Conservation (phyloP, 2,888 invertebrate genomes). For the Andrena haemorrhoa region DNA sequence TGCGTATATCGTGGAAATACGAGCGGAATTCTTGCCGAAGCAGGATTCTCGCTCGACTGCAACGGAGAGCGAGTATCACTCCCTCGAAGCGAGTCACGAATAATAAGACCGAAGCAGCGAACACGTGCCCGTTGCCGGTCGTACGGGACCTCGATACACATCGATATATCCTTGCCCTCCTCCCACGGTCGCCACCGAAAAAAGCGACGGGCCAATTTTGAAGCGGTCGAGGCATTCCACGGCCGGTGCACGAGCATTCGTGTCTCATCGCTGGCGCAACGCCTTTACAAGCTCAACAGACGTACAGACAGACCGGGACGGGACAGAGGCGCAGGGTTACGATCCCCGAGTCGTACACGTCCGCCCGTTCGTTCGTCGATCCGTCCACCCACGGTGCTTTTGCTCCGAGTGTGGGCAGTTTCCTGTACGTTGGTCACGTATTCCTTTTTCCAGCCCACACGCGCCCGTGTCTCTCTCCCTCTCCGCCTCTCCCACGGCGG, state of each 20-base stretch:
- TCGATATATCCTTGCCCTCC: slow-evolving; percentile 1
- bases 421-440: slow-evolving; percentile 79
- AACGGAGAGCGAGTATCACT: no score
- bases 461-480: slow-evolving; percentile 53
- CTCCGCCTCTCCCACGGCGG: slow-evolving; percentile 36
- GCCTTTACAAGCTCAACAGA: slow-evolving; percentile 15
- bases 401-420: slow-evolving; percentile 76
- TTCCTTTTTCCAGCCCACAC: slow-evolving; percentile 73
- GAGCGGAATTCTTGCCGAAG: no score
- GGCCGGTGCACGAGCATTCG: slow-evolving; percentile 37
- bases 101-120: neutral
- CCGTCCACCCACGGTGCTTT: slow-evolving; percentile 73
- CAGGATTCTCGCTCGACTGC: no score
- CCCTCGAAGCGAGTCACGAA: no score
- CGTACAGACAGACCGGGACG: neutral
- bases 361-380: slow-evolving; percentile 66
- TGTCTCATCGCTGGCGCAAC: slow-evolving; percentile 43
- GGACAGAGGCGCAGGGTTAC: slow-evolving; percentile 45
- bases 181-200: slow-evolving; percentile 10
- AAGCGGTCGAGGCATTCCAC: slow-evolving; percentile 1
- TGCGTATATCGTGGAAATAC: no score
- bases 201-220: slow-evolving; percentile 18
- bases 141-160: slow-evolving; percentile 34
- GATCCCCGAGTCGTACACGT: slow-evolving; percentile 62
- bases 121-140: slow-evolving; percentile 12